Percentiles rank a stretch among this genome's conserved stretches.
These are phyloP conservation scores for Pogonomyrmex californicus DNA, from an alignment of 1,140 invertebrate genomes.

Conservation along the genomic window DNA sequence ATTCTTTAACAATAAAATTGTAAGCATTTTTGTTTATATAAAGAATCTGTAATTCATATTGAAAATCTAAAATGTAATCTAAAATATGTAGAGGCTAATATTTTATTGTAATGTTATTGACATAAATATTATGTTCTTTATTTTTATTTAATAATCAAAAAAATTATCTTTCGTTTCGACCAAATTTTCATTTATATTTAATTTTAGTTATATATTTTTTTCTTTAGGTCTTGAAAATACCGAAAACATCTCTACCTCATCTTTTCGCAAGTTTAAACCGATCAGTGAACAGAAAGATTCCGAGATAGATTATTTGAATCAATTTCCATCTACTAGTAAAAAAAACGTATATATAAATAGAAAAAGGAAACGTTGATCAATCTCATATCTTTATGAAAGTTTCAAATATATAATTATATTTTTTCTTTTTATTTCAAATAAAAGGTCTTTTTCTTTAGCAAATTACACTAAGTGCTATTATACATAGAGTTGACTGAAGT, in stretches of 20 bases:
- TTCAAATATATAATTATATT: slow-evolving; percentile 27
- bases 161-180: neutral
- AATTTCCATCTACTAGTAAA: slow-evolving; percentile 68
- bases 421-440: neutral
- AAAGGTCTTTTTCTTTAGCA: neutral
- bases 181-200: slow-evolving; percentile 22
- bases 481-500: neutral
- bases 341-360: slow-evolving; percentile 37
- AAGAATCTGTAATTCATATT: neutral
- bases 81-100: neutral
- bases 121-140: neutral
- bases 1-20: neutral
- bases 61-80: neutral
- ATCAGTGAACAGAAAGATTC: slow-evolving; percentile 72
- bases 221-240: slow-evolving; percentile 56
- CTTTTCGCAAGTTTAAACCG: slow-evolving; percentile 62
- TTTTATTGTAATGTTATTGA: neutral
- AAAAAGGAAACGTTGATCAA: slow-evolving; percentile 65
- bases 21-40: neutral
- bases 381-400: slow-evolving; percentile 15
- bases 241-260: slow-evolving; percentile 61
- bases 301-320: slow-evolving; percentile 70
- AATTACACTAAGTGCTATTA: neutral
- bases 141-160: neutral
- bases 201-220: slow-evolving; percentile 3